Base-by-base conservation (phyloP, 2,113 vertebrate species). In the Pithys albifrons region DNA sequence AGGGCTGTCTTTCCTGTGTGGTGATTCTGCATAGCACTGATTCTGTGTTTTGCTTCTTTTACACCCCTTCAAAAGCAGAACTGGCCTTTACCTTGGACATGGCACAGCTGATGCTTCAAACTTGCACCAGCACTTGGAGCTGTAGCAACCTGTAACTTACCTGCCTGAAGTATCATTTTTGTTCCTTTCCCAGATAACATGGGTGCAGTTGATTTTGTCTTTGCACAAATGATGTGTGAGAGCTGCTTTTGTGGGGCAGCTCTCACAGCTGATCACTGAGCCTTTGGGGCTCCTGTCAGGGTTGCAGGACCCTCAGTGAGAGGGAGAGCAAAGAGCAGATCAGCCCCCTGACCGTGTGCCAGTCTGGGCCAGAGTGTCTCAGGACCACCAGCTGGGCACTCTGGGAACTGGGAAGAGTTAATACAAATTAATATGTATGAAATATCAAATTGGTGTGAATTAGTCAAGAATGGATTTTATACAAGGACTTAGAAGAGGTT, bases 361-460 rank as follows among this genome's bases (percentile, higher is more conserved):
- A n/a, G 19, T 29, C 19, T 39, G 64, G 51, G 22, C 19, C 28
- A 14, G 15, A 59, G 66, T 25, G 66, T 31, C 35, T 69, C 35
- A 19, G 33, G 23, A 57, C 49, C 0, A 0, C 39, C 57, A 45
- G 17, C 33, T 77, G 39, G 39, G 52, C 1, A 1, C n/a, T 54
- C 9, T 59, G 41, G 35, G 39, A 54, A 35, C n/a, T n/a, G 24
- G 52, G n/a, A 55, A 72, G 24, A n/a, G 23, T 57, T 35, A 17
- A 28, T 14, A 46, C 23, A 37, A 61, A 28, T 54, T 35, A 52
- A 64, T 24, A 41, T 18, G 5, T 19, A n/a, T 64, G 33, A 15
- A 27, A 3, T 79, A 16, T 24, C 24, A 74, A 51, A 39, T 39
- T 37, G 19, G 25, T 74, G 15, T 51, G 16, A 58, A 64, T 61